Conservation (phyloP, 2,797 vertebrate species). For the Tangara arthus region DNA sequence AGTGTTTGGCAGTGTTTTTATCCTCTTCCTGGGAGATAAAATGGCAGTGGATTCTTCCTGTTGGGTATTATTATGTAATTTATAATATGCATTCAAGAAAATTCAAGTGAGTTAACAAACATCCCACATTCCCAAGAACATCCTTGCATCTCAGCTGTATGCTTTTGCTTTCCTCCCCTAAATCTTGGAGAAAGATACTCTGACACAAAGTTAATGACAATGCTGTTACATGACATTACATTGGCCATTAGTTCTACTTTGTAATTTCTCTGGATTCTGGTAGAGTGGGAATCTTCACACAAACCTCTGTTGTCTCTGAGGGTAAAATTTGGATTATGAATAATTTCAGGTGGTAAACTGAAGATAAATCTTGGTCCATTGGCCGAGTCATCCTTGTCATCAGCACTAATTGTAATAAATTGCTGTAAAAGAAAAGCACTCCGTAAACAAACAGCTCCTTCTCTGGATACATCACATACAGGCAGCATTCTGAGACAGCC, state of each 20-base stretch:
- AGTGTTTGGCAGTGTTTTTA: background rate
- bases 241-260: background rate
- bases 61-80: background rate
- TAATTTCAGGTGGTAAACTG: slow-evolving; percentile 88
- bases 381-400: slow-evolving; percentile 93
- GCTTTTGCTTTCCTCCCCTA: background rate
- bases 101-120: background rate
- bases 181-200: background rate
- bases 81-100: background rate
- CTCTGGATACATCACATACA: background rate
- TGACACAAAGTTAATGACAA: background rate
- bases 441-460: slow-evolving; percentile 48
- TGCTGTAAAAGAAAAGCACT: slow-evolving; percentile 79
- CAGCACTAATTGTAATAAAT: slow-evolving; percentile 90
- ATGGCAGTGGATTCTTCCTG: background rate
- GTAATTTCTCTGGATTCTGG: background rate
- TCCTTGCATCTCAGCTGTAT: background rate
- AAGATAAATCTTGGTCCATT: slow-evolving; percentile 92
- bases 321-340: slow-evolving; percentile 94
- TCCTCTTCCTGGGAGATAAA: background rate
- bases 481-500: background rate
- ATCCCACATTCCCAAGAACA: background rate
- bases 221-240: background rate
- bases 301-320: slow-evolving; percentile 93
- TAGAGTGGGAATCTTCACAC: slow-evolving; percentile 31